Base-by-base conservation (phyloP, 1,140 invertebrate species). In the Temnothorax longispinosus region DNA sequence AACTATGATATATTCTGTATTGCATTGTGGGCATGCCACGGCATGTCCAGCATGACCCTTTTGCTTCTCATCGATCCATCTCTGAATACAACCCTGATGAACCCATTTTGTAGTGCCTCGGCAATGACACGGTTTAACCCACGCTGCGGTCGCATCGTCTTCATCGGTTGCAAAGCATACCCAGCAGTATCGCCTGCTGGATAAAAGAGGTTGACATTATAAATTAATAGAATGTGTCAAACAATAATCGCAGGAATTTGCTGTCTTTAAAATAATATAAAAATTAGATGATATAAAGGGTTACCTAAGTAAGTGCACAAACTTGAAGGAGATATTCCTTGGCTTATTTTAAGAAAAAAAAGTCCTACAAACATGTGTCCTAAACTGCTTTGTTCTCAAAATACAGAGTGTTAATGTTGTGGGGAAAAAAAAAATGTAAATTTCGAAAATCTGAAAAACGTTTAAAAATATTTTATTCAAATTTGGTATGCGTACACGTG, bases 61-160 rank as follows among this genome's bases (percentile, higher is more conserved):
- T 92, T 99, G 99, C 94, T 99, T 99, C 93, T 99, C 99, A 95
- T 99, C 99, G n/a, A 99, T 98, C 99, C 99, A 99, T 93, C 99
- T 96, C 93, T 99, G 99, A 52, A 99, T 97, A 94, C 99, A 99
- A 54, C 96, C 97, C 93, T 99, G 98, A 94, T 99, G 99, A 13
- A 99, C 97, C 98, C 98, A 99, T 96, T 98, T 99, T n/a, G 98
- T 98, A n/a, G 99, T 99, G 54, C 99, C 99, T 91, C 97, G 96
- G 95, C 99, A 99, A 91, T 98, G 97, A 94, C 99, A 99, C 2
- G 99, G 99, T 92, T 98, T 98, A 6, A 99, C 98, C 99, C 99
- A 99, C 4, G 97, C 96, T 58, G 98, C 98, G 41, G 97, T 96
- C 13, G 96, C 96, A 93, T 99, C 99, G 94, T 99, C 99, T 88